phyloP scores from a whole-genome alignment of 2,113 vertebrate genomes.

The Antennarius striatus region DNA sequence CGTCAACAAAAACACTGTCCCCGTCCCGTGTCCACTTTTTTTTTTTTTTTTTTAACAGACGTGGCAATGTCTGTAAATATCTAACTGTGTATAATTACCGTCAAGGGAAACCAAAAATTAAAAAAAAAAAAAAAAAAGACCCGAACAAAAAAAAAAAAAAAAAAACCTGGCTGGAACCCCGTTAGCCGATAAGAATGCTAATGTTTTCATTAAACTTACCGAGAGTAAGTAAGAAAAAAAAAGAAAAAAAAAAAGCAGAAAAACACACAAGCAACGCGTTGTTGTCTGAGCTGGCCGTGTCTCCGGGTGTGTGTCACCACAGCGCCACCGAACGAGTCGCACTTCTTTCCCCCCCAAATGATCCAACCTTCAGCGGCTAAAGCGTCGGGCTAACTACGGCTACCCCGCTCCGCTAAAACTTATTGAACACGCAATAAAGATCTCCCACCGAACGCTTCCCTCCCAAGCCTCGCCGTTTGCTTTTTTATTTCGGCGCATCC shows the following conservation, averaged over 20 bases:
- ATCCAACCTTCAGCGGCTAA: slow-evolving; percentile 73
- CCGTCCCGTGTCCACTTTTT: slow-evolving; percentile 47
- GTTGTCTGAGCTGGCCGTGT: slow-evolving; percentile 53
- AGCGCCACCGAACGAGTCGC: slow-evolving; percentile 77
- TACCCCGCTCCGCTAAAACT: slow-evolving; percentile 76
- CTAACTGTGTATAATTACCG: slow-evolving; percentile 49
- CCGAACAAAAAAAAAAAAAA: slow-evolving; percentile 42
- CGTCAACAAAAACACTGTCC: slow-evolving; percentile 43
- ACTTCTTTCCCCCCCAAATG: slow-evolving; percentile 74
- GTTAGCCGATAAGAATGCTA: slow-evolving; percentile 58
- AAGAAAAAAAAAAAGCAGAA: slow-evolving; percentile 25
- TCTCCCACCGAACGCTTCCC: slow-evolving; percentile 38
- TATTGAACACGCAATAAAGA: slow-evolving; percentile 72
- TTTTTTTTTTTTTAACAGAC: slow-evolving; percentile 52
- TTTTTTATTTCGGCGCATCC: slow-evolving; percentile 62
- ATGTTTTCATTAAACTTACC: slow-evolving; percentile 59
- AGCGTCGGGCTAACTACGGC: slow-evolving; percentile 74
- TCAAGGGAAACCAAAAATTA: slow-evolving; percentile 9
- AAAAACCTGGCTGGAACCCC: slow-evolving; percentile 52
- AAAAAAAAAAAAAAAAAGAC: slow-evolving; percentile 17
- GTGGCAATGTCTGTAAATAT: slow-evolving; percentile 63
- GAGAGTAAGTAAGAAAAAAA: slow-evolving; percentile 12
- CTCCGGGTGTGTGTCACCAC: slow-evolving; percentile 63
- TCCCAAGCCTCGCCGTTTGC: slow-evolving; percentile 34
- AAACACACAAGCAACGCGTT: slow-evolving; percentile 39